Conservation (phyloP, 2,797 vertebrate genomes). For the Onychomys leucogaster region DNA sequence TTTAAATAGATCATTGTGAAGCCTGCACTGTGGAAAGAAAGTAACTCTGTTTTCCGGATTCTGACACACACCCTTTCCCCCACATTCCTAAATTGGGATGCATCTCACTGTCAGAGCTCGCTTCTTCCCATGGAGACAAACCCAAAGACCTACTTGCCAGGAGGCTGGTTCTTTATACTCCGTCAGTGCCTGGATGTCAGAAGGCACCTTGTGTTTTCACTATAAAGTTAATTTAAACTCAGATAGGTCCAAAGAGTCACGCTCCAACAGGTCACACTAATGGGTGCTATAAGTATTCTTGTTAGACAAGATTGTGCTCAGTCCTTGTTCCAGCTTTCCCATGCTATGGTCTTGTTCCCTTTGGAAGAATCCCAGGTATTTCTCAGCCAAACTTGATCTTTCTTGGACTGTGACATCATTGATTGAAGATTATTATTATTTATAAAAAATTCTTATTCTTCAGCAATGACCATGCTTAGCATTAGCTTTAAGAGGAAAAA, state of each 20-base stretch:
- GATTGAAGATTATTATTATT: not conserved
- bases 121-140: not conserved
- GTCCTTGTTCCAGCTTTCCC: not conserved
- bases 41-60: not conserved
- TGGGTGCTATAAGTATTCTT: not conserved
- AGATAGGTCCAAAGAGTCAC: not conserved
- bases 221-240: not conserved
- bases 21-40: not conserved
- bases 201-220: not conserved
- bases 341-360: not conserved
- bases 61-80: not conserved
- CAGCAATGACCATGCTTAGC: not conserved
- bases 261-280: not conserved
- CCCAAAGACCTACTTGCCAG: not conserved
- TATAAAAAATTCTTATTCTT: not conserved
- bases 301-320: not conserved
- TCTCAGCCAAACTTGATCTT: not conserved
- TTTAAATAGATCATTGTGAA: conserved; percentile 57
- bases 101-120: not conserved
- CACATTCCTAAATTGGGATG: not conserved
- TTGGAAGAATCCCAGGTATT: not conserved
- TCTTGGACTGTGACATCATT: not conserved
- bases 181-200: not conserved
- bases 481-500: not conserved
- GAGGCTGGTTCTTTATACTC: not conserved